Evolutionary conservation across 2,113 vertebrate genomes (phyloP).

Genomic region (Pterocles orientalis): DNA sequence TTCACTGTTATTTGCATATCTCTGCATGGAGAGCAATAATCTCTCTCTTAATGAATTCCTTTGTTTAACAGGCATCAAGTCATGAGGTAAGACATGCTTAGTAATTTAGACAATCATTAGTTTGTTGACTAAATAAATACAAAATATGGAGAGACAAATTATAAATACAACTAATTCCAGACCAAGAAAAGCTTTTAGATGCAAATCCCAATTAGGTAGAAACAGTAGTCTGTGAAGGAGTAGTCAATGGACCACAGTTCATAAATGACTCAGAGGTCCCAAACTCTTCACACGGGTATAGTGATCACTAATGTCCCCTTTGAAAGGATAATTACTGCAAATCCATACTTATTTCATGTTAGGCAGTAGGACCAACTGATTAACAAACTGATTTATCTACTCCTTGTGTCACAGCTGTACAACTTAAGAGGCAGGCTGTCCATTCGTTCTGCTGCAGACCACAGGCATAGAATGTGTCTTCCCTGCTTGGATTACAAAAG

Average conservation of each 20-base stretch:
- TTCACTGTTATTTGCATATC: neutral
- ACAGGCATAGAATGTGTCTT: neutral
- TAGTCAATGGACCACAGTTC: neutral
- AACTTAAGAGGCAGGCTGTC: neutral
- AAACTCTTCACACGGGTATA: neutral
- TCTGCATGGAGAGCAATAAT: neutral
- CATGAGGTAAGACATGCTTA: neutral
- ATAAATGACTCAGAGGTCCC: neutral
- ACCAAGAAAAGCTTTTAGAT: slow-evolving; percentile 13
- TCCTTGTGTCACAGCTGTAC: neutral
- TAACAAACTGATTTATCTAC: neutral
- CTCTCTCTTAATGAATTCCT: neutral
- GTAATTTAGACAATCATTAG: neutral
- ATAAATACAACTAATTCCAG: slow-evolving; percentile 8
- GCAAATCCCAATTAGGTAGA: neutral
- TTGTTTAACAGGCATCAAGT: neutral
- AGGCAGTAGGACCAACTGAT: neutral
- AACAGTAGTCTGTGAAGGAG: neutral
- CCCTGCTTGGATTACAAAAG: neutral
- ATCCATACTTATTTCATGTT: neutral
- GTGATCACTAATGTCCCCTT: neutral
- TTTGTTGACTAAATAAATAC: slow-evolving; percentile 27
- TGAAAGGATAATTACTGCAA: neutral
- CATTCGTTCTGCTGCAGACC: neutral
- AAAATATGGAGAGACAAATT: slow-evolving; percentile 12